Evolutionary conservation across 2,888 invertebrate genomes (phyloP).

Genomic region (Cecidostiba fungosa): DNA sequence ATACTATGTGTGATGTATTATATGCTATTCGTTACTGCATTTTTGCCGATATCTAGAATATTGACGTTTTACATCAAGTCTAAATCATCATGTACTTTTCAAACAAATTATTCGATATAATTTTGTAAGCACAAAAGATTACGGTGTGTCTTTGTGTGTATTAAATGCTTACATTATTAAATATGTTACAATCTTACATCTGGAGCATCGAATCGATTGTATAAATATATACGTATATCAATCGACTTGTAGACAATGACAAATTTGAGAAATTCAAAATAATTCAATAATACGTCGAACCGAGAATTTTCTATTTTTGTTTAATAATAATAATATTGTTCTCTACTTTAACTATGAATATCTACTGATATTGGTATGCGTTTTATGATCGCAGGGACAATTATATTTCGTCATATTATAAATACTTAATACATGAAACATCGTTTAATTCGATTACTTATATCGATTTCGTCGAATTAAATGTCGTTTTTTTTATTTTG

Average conservation of each 20-base stretch:
- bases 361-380: conserved; percentile 74
- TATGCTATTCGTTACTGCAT: conserved; percentile 27
- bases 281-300: not conserved
- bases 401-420: conserved; percentile 51
- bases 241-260: conserved; percentile 40
- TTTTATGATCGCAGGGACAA: conserved; percentile 71
- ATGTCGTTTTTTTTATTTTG: conserved; percentile 62
- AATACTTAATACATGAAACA: conserved; percentile 58
- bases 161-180: conserved; percentile 79
- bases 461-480: conserved; percentile 72
- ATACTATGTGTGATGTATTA: conserved; percentile 32
- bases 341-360: conserved; percentile 73
- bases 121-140: not conserved
- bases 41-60: conserved; percentile 29
- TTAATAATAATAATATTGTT: conserved; percentile 76
- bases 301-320: conserved; percentile 76
- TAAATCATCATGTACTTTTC: not conserved
- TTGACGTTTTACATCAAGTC: conserved; percentile 29
- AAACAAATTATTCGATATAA: not conserved
- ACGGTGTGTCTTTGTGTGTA: conserved; percentile 68
- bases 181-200: conserved; percentile 79
- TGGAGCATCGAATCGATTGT: conserved; percentile 70
- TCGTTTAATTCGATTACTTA: conserved; percentile 54
- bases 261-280: not conserved
- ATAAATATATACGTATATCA: conserved; percentile 8